Conservation (phyloP, 2,113 vertebrate species). For the Nansenia antarctica region DNA sequence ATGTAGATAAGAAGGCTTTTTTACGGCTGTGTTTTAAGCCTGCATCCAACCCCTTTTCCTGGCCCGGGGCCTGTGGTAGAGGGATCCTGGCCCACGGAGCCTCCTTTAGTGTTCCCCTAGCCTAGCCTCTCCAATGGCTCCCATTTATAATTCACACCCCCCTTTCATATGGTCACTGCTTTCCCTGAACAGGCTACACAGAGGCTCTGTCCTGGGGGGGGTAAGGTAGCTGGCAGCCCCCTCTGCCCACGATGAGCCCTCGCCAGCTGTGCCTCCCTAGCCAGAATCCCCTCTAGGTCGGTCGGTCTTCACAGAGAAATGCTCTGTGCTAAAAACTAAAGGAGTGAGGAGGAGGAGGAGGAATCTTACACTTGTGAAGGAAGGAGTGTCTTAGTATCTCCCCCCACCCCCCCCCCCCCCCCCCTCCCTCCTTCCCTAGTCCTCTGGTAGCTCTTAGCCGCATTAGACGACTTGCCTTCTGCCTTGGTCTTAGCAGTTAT, state of each 20-base stretch:
- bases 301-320: neutral
- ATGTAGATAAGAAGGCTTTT: slow-evolving; percentile 17
- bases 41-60: slow-evolving; percentile 40
- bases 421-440: slow-evolving; percentile 11
- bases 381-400: neutral
- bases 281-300: neutral
- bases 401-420: neutral
- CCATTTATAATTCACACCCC: slow-evolving; percentile 44
- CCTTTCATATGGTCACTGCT: slow-evolving; percentile 34
- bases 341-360: neutral
- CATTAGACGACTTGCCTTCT: slow-evolving; percentile 56
- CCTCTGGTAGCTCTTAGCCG: slow-evolving; percentile 53
- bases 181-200: slow-evolving; percentile 20
- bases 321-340: too few species aligned
- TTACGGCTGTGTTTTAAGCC: slow-evolving; percentile 44
- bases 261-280: slow-evolving; percentile 17
- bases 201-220: slow-evolving; percentile 23
- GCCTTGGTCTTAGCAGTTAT: slow-evolving; percentile 69
- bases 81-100: slow-evolving; percentile 32
- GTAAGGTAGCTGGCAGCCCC: slow-evolving; percentile 28
- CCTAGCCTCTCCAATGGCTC: slow-evolving; percentile 17
- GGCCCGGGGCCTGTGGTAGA: slow-evolving; percentile 27
- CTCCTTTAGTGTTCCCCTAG: slow-evolving; percentile 19
- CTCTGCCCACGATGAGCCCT: neutral
- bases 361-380: neutral